Conservation (phyloP, 1,140 invertebrate genomes). For the Macrobrachium rosenbergii region DNA sequence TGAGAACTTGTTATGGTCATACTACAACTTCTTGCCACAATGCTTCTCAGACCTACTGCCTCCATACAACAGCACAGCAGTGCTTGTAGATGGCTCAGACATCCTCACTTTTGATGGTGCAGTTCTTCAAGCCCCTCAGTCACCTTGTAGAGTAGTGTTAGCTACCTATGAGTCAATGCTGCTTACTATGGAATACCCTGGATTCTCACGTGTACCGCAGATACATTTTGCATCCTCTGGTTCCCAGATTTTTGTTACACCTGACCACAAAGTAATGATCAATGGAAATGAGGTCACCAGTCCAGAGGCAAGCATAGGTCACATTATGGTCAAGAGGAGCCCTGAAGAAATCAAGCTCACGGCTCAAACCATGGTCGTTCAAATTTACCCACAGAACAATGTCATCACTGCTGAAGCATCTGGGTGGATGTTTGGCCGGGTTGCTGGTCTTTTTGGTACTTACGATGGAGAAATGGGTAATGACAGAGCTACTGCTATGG, state of each 20-base stretch:
- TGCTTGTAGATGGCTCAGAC: neutral
- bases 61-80: neutral
- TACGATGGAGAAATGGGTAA: conserved; percentile 4
- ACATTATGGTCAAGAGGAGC: neutral
- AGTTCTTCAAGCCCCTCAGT: neutral
- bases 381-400: neutral
- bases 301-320: neutral
- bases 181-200: neutral
- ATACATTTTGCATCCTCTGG: neutral
- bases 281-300: neutral
- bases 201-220: neutral
- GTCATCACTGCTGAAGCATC: neutral
- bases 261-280: neutral
- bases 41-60: neutral
- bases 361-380: neutral
- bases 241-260: neutral
- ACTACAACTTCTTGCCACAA: neutral
- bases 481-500: neutral
- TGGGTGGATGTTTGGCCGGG: neutral
- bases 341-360: neutral
- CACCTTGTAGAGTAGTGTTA: neutral
- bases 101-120: neutral
- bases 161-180: neutral
- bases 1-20: neutral
- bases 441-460: neutral